These are phyloP conservation scores for Ceratitis capitata DNA, from an alignment of 1,140 invertebrate species.

Conservation along the genomic window DNA sequence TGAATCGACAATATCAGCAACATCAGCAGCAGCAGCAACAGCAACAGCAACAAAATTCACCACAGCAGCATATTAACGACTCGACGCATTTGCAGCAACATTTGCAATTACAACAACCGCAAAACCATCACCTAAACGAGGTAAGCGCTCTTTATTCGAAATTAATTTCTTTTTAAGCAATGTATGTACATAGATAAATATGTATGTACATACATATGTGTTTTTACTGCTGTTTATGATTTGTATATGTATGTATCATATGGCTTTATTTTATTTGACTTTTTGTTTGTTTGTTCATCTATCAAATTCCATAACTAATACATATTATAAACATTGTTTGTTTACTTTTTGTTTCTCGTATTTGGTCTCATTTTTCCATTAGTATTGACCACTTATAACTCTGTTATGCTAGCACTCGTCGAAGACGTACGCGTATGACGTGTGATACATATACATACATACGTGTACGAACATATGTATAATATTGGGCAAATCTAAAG, in stretches of 20 bases:
- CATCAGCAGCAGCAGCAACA: constrained; percentile 48
- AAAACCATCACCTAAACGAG: constrained; percentile 35
- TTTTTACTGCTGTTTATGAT: not conserved
- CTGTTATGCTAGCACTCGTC: too few species aligned
- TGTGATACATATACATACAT: too few species aligned
- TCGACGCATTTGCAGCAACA: constrained; percentile 28
- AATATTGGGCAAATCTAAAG: too few species aligned
- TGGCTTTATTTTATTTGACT: not conserved
- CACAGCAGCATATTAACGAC: constrained; percentile 38
- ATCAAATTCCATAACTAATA: not conserved
- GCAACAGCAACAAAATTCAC: constrained; percentile 35
- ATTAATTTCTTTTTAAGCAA: not conserved
- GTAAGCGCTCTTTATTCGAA: not conserved
- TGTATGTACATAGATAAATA: not conserved
- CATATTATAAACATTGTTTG: not conserved
- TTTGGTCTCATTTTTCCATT: not conserved
- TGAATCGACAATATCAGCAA: constrained; percentile 37
- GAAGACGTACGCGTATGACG: too few species aligned
- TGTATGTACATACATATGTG: not conserved
- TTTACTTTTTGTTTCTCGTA: not conserved
- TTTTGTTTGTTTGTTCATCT: not conserved
- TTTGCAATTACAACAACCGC: constrained; percentile 13
- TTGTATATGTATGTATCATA: too few species aligned
- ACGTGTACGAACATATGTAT: too few species aligned
- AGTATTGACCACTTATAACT: too few species aligned